Conservation (phyloP, 2,113 vertebrate genomes). For the Nesoenas mayeri region DNA sequence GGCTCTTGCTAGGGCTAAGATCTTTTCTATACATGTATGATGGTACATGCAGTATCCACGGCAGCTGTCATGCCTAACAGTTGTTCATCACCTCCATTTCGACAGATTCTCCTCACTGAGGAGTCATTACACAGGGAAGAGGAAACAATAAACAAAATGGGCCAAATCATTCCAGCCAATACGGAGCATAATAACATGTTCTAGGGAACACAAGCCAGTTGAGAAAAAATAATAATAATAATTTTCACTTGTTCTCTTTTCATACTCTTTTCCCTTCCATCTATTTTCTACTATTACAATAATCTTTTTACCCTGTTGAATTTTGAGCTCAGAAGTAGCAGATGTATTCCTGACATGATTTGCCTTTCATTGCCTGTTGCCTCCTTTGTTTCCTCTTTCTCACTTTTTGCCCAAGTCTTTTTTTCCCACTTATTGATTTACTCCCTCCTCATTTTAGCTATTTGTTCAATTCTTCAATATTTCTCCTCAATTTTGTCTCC, state of each 20-base stretch:
- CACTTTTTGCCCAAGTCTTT: neutral
- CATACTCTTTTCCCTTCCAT: neutral
- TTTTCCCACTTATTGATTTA: neutral
- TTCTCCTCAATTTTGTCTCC: neutral
- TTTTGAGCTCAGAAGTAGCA: neutral
- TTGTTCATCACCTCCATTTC: neutral
- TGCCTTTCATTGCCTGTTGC: neutral
- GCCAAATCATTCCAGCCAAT: neutral
- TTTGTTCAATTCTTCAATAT: neutral
- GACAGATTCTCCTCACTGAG: neutral
- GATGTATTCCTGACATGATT: neutral
- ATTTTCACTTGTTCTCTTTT: neutral
- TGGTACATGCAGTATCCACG: neutral
- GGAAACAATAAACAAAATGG: neutral
- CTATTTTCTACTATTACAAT: neutral
- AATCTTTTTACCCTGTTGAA: neutral
- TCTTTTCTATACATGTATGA: neutral
- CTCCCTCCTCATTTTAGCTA: neutral
- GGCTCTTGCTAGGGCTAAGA: neutral
- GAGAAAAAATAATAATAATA: neutral
- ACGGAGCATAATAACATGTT: neutral
- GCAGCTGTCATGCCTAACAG: neutral
- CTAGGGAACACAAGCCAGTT: neutral
- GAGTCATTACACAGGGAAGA: neutral
- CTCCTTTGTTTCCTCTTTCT: neutral